Evolutionary conservation across 2,888 invertebrate species (phyloP), one percentile per base, ranked within the genome.

Genomic region (Mechanitis mazaeus): DNA sequence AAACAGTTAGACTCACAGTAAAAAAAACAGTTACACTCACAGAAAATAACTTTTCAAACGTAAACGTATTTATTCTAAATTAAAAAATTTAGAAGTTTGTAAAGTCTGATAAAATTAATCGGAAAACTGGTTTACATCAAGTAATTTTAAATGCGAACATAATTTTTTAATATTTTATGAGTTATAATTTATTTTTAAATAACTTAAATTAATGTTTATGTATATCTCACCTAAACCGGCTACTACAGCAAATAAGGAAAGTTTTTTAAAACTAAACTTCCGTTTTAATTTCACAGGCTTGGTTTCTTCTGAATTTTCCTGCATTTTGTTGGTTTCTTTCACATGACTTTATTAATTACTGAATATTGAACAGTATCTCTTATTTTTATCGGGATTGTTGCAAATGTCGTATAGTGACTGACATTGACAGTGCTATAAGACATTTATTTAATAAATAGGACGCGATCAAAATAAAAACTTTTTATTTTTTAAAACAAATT

Each of bases 241-340:
- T 31, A 50, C 31, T 9, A 50, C 9, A 28, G 11, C 31, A 31
- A 50, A 50, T 50, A 31, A 31, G 3, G 11, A 31, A 50, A 50
- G 28, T 50, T 50, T 50, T 31, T 31, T 28, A 50, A 31, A 31
- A 31, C 31, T 50, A 50, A 50, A 31, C 50, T 50, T 50, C 31
- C 50, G 50, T 50, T 50, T 50, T 28, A 11, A 3, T 50, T 50
- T 50, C 7, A 50, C 31, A 9, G 50, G 28, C 11, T 31, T 50
- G 9, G 1, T 31, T 31, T 50, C 50, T 31, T 50, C 50, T 9
- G 50, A 50, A 50, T 50, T 50, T 31, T 50, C 50, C 31, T 28
- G 28, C 50, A 50, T 50, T 50, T 31, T 50, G 50, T 31, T 50
- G 11, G 11, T 50, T 50, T 50, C 31, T 31, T 50, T 50, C 50